Percentiles rank a stretch among this genome's conserved stretches.
phyloP scores from a whole-genome alignment of 2,113 vertebrate species.

The Clinocottus analis region DNA sequence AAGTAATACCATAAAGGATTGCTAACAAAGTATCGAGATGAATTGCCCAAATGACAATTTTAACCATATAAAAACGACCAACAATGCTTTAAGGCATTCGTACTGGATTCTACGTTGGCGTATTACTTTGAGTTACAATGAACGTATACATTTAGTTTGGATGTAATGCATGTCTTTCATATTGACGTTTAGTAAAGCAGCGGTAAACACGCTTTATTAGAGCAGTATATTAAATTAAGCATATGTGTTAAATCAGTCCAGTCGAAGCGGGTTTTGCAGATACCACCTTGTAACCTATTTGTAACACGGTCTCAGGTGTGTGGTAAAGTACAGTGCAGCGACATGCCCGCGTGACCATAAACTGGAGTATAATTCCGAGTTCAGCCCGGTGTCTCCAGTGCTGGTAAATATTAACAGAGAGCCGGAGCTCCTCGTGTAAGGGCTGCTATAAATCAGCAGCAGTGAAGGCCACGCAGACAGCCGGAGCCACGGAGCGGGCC shows the following conservation, averaged over 20 bases:
- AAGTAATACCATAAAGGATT: not conserved
- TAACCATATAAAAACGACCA: not conserved
- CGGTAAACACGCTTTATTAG: not conserved
- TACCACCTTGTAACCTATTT: not conserved
- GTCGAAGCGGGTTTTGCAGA: not conserved
- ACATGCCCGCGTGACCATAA: conserved; percentile 50
- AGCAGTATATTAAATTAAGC: not conserved
- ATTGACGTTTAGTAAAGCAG: not conserved
- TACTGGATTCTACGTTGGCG: not conserved
- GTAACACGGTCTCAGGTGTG: not conserved
- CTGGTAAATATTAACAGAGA: conserved; percentile 92
- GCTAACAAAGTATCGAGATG: not conserved
- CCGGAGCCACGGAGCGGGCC: conserved; percentile 75
- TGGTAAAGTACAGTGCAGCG: conserved; percentile 44
- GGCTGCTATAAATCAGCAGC: conserved; percentile 87
- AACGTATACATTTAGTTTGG: not conserved
- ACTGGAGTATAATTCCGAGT: conserved; percentile 36
- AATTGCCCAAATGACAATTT: not conserved
- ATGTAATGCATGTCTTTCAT: not conserved
- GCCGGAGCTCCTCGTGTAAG: conserved; percentile 75
- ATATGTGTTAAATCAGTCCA: not conserved
- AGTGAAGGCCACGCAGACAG: conserved; percentile 87
- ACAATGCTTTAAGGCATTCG: not conserved
- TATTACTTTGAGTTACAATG: not conserved
- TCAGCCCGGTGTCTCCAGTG: conserved; percentile 71